Percentiles rank a stretch among this genome's conserved stretches.
Evolutionary conservation across 1,140 invertebrate genomes (phyloP).

Genomic region (Bombus waltoni): DNA sequence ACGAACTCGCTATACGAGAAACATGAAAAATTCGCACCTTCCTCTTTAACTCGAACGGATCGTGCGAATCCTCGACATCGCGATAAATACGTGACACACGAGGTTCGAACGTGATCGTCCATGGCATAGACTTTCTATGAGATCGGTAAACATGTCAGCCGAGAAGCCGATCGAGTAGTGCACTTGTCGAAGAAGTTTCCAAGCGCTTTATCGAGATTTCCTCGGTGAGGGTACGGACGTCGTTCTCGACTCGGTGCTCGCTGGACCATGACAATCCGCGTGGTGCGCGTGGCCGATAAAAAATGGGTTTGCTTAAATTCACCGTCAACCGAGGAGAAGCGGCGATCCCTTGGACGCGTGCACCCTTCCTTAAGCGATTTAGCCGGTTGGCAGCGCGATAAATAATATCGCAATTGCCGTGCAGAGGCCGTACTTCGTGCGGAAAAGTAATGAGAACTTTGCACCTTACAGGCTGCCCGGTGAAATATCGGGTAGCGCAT

Average conservation of each 20-base stretch:
- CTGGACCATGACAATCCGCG: constrained; percentile 72
- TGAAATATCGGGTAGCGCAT: constrained; percentile 38
- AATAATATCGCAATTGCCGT: constrained; percentile 55
- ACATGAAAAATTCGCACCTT: constrained; percentile 10
- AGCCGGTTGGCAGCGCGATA: constrained; percentile 37
- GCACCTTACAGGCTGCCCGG: constrained; percentile 21
- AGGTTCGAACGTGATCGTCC: constrained; percentile 36
- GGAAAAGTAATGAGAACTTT: constrained; percentile 44
- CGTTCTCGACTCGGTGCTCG: constrained; percentile 55
- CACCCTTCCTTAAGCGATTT: constrained; percentile 40
- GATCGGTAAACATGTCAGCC: constrained; percentile 70
- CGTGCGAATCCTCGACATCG: constrained; percentile 36
- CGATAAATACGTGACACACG: constrained; percentile 57
- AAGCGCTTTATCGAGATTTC: constrained; percentile 65
- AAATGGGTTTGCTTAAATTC: constrained; percentile 73
- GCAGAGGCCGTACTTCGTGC: constrained; percentile 20
- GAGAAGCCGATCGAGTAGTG: constrained; percentile 64
- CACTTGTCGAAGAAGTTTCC: constrained; percentile 57
- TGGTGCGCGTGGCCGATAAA: constrained; percentile 58
- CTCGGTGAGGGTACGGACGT: constrained; percentile 34
- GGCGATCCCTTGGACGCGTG: not conserved
- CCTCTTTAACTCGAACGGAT: not conserved
- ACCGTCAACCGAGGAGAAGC: constrained; percentile 45
- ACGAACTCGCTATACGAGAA: not conserved
- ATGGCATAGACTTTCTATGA: constrained; percentile 4